Percentiles rank a stretch among this genome's conserved stretches.
Conservation (phyloP, 2,113 vertebrate species). For the Geothlypis trichas region DNA sequence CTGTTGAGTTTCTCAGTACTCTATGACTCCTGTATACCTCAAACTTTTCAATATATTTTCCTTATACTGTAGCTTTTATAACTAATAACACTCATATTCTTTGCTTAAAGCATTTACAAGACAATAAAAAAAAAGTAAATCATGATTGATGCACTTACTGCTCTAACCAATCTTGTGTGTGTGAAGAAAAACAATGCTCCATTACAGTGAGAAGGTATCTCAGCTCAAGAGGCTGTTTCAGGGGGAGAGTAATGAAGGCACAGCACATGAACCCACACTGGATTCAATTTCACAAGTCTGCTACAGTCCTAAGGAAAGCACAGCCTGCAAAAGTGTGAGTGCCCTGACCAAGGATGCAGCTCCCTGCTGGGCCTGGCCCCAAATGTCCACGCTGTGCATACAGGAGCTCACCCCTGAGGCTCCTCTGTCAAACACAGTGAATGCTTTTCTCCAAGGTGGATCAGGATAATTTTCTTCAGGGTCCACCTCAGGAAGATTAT, state of each 20-base stretch:
- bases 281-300: neutral
- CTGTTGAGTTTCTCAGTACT: neutral
- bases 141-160: neutral
- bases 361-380: neutral
- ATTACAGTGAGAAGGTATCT: neutral
- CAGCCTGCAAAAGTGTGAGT: neutral
- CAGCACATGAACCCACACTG: neutral
- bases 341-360: neutral
- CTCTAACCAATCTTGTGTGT: neutral
- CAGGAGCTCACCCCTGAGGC: neutral
- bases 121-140: neutral
- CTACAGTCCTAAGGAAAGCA: neutral
- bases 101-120: conserved; percentile 46
- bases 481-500: neutral
- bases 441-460: neutral
- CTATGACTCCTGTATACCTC: neutral
- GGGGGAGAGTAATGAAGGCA: neutral
- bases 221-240: neutral
- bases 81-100: neutral
- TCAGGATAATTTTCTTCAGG: neutral
- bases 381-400: rapidly evolving
- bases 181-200: neutral
- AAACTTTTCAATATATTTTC: conserved; percentile 24
- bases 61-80: neutral
- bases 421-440: neutral